Evolutionary conservation across 2,888 invertebrate species (phyloP).

Genomic region (Drosophila sordidapex): DNA sequence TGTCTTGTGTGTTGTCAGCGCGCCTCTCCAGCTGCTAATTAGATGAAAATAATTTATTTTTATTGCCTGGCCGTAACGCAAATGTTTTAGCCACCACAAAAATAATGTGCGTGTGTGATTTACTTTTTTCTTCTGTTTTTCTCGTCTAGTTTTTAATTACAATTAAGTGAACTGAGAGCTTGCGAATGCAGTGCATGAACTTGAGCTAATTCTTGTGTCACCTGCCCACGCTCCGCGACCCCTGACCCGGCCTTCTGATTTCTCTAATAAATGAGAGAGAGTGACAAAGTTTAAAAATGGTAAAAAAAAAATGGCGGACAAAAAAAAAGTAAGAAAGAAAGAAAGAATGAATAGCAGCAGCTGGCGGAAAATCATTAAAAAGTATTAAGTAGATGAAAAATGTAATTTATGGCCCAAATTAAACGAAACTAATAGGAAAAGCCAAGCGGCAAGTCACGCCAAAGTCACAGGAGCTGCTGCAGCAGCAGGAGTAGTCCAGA

Average conservation of each 20-base stretch:
- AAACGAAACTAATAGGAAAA: slow-evolving; percentile 79
- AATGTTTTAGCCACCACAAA: slow-evolving; percentile 53
- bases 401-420: slow-evolving; percentile 78
- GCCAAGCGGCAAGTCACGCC: slow-evolving; percentile 53
- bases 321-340: neutral
- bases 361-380: slow-evolving; percentile 72
- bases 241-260: neutral
- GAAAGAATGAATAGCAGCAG: slow-evolving; percentile 13
- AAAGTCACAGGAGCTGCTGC: slow-evolving; percentile 26
- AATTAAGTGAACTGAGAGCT: slow-evolving; percentile 56
- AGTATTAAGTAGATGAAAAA: slow-evolving; percentile 79
- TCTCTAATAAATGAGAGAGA: slow-evolving; percentile 32
- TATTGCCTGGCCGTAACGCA: slow-evolving; percentile 60
- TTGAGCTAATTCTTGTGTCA: slow-evolving; percentile 37
- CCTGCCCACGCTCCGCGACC: slow-evolving; percentile 26
- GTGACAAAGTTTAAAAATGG: slow-evolving; percentile 54
- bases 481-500: neutral
- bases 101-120: slow-evolving; percentile 32
- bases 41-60: slow-evolving; percentile 71
- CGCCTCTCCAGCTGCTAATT: slow-evolving; percentile 61
- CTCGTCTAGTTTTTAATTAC: slow-evolving; percentile 60
- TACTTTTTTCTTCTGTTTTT: neutral
- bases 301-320: slow-evolving; percentile 16
- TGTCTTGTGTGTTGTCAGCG: slow-evolving; percentile 23
- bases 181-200: slow-evolving; percentile 35